phyloP scores from a whole-genome alignment of 2,797 vertebrate species.

The Naso thynnoides region DNA sequence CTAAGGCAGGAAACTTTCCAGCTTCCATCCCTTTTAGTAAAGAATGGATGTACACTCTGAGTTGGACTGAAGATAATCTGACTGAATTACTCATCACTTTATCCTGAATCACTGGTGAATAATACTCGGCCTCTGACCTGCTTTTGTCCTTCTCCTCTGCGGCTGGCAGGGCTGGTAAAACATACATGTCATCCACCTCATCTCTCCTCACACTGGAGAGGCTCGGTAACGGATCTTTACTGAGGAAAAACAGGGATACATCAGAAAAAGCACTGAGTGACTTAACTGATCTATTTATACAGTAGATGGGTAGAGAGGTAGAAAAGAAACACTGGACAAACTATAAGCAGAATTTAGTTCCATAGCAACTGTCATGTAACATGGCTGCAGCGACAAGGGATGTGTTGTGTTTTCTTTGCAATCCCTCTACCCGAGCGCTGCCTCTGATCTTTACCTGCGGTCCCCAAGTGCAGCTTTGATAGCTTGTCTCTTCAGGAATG shows the following conservation, averaged over 20 bases:
- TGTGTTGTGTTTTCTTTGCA: neutral
- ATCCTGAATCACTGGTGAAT: neutral
- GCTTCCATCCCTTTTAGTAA: neutral
- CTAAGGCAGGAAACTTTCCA: neutral
- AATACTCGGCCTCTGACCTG: slow-evolving; percentile 81
- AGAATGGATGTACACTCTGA: neutral
- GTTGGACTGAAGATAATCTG: neutral
- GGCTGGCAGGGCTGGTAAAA: slow-evolving; percentile 88
- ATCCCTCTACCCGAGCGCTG: neutral
- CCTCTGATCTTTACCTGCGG: slow-evolving; percentile 68
- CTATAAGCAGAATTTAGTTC: neutral
- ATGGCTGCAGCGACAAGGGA: neutral
- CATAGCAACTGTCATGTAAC: too few relatives aligned
- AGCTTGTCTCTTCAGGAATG: slow-evolving; percentile 94
- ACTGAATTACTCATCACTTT: neutral
- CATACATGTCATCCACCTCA: slow-evolving; percentile 91
- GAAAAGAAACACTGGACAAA: neutral
- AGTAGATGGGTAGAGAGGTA: neutral
- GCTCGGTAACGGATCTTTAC: slow-evolving; percentile 89
- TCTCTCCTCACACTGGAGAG: slow-evolving; percentile 88
- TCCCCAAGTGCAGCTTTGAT: slow-evolving; percentile 91
- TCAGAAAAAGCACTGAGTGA: neutral
- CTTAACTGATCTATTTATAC: neutral
- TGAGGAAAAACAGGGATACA: slow-evolving; percentile 53
- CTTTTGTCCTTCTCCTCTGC: slow-evolving; percentile 85